A percentile compares a stretch with the other conserved stretches of the same genome.
Conservation (phyloP, 1,140 invertebrate species). For the Grapholita molesta region DNA sequence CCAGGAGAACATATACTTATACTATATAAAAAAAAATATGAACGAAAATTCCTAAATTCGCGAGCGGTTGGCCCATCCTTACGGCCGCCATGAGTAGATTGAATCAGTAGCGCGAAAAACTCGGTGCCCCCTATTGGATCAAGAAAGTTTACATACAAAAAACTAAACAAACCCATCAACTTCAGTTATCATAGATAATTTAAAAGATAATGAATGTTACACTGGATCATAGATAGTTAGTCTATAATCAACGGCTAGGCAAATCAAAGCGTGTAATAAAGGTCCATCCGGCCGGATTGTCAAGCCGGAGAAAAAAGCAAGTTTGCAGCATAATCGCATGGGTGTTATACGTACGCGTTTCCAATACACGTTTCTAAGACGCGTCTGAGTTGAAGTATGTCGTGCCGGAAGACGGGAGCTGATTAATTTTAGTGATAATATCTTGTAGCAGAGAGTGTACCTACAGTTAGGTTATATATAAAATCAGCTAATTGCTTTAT, state of each 20-base stretch:
- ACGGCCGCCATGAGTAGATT: no score
- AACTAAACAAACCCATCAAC: background rate
- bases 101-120: no score
- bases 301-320: conserved; percentile 1
- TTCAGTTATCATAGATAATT: background rate
- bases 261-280: conserved; percentile 9
- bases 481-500: no score
- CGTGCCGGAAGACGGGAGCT: no score
- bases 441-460: no score
- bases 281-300: background rate
- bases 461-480: no score
- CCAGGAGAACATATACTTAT: no score
- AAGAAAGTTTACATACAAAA: background rate
- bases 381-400: no score
- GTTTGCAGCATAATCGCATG: background rate
- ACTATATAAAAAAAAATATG: no score
- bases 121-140: background rate
- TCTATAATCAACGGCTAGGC: background rate
- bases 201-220: background rate
- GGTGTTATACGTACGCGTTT: background rate
- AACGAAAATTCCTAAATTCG: no score
- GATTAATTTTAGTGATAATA: no score
- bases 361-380: background rate
- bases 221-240: background rate
- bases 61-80: no score